Conservation (phyloP, 2,113 vertebrate genomes). For the Catharus fuscescens region DNA sequence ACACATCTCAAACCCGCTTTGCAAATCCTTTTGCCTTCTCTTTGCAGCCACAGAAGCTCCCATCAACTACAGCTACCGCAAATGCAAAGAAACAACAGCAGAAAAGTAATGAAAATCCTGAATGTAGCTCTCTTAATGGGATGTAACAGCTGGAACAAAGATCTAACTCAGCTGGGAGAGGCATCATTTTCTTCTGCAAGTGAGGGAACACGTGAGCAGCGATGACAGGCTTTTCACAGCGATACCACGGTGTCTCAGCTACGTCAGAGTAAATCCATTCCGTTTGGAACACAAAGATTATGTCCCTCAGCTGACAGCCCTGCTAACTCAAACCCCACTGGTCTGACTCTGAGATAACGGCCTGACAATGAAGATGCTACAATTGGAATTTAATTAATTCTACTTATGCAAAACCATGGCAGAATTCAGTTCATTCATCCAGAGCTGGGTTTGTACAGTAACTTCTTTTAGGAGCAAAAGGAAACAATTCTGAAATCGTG, state of each 20-base stretch:
- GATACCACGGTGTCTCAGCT: not conserved
- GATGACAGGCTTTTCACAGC: constrained; percentile 23
- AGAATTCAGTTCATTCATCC: constrained; percentile 45
- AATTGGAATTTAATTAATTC: constrained; percentile 63
- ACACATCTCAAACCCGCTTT: not conserved
- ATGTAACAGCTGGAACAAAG: constrained; percentile 68
- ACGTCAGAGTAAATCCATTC: constrained; percentile 57
- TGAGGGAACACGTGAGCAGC: not conserved
- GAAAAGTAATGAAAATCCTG: constrained; percentile 47
- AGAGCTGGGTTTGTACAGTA: not conserved
- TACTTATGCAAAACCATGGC: constrained; percentile 50
- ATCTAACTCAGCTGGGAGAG: constrained; percentile 60
- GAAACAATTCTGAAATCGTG: not conserved
- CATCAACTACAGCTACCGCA: constrained; percentile 31
- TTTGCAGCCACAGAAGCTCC: constrained; percentile 17
- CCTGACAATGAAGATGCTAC: constrained; percentile 45
- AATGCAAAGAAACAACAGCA: constrained; percentile 65
- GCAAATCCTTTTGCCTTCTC: constrained; percentile 47
- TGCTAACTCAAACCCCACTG: constrained; percentile 49
- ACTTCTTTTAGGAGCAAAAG: constrained; percentile 30
- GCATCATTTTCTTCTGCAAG: not conserved
- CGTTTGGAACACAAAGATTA: constrained; percentile 17
- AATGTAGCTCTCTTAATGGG: constrained; percentile 50
- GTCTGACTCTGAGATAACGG: constrained; percentile 31
- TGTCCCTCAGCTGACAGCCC: constrained; percentile 53